A percentile compares a stretch with the other conserved stretches of the same genome.
Evolutionary conservation across 2,113 vertebrate species (phyloP).

Genomic region (Rhipidura dahli): DNA sequence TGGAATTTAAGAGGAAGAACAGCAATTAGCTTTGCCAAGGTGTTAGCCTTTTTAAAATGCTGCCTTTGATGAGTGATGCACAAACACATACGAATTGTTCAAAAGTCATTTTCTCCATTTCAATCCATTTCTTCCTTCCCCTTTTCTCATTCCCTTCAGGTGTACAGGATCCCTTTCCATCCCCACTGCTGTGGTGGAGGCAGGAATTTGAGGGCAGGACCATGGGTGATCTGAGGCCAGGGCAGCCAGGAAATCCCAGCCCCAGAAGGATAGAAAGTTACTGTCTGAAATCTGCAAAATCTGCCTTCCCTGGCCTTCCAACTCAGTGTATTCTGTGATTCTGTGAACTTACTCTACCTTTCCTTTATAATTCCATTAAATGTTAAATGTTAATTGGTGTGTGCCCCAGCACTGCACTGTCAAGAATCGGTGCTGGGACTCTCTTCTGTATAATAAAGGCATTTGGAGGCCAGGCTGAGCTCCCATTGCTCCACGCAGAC

Average conservation of each 20-base stretch:
- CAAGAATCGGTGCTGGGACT: not conserved
- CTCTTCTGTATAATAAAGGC: not conserved
- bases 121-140: not conserved
- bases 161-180: not conserved
- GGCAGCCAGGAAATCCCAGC: not conserved
- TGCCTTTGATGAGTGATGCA: not conserved
- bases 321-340: fast-evolving
- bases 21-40: not conserved
- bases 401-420: not conserved
- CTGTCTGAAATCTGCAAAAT: not conserved
- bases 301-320: not conserved
- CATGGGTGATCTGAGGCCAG: not conserved
- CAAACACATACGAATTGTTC: fast-evolving
- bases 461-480: not conserved
- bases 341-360: fast-evolving
- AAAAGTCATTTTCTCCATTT: not conserved
- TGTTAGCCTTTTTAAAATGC: not conserved
- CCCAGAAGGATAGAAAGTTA: not conserved
- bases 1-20: not conserved
- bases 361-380: not conserved
- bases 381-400: too few species aligned
- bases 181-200: not conserved
- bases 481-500: not conserved
- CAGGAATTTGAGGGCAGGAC: not conserved
- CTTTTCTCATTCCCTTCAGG: not conserved